These are phyloP conservation scores for Matsumurasca onukii DNA, from an alignment of 1,140 invertebrate genomes.

Conservation along the genomic window DNA sequence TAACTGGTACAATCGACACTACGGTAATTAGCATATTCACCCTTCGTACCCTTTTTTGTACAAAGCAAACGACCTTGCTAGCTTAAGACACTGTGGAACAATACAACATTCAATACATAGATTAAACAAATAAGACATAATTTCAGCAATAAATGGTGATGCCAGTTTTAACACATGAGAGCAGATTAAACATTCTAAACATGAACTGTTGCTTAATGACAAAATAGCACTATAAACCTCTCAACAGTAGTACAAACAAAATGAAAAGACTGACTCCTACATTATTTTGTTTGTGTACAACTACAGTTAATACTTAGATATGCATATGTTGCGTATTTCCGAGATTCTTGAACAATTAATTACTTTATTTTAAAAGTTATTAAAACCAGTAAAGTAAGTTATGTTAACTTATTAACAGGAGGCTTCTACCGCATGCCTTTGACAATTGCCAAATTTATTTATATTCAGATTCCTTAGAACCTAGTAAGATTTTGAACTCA, in stretches of 20 bases:
- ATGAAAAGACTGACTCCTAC: not conserved
- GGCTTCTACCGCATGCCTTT: not conserved
- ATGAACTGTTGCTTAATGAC: not conserved
- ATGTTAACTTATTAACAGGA: too few species aligned
- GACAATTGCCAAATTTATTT: not conserved
- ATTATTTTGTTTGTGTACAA: not conserved
- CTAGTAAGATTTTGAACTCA: too few species aligned
- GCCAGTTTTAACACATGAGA: slow-evolving; percentile 1
- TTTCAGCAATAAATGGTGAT: not conserved
- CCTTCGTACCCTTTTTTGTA: not conserved
- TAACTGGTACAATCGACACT: slow-evolving; percentile 1
- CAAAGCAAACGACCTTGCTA: not conserved
- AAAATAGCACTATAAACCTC: not conserved
- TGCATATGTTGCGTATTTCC: not conserved
- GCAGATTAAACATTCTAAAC: not conserved
- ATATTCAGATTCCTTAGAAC: too few species aligned
- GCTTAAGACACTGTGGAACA: not conserved
- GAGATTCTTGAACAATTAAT: too few species aligned
- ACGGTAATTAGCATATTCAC: slow-evolving; percentile 1
- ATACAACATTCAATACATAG: slow-evolving; percentile 12
- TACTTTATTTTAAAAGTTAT: too few species aligned
- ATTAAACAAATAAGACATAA: not conserved
- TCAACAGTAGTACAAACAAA: not conserved
- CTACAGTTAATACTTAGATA: not conserved
- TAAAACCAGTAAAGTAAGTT: too few species aligned